Evolutionary conservation across 1,140 invertebrate genomes (phyloP).

Genomic region (Lepidurus couesii): DNA sequence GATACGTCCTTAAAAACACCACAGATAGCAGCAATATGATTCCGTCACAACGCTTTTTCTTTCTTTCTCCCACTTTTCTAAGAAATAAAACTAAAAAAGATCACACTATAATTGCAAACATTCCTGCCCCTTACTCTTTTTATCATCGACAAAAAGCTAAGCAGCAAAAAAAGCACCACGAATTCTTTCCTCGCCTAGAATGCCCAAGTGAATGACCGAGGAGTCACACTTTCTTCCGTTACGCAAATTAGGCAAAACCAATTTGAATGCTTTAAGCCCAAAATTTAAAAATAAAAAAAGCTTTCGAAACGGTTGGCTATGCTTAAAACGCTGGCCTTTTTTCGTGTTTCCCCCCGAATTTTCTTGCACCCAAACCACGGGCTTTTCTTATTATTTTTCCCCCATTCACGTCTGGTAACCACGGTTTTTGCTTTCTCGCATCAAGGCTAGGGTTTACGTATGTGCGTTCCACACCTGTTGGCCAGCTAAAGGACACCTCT

Average conservation of each 20-base stretch:
- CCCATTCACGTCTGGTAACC: no score
- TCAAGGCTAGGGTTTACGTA: slow-evolving; percentile 21
- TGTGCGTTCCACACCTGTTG: slow-evolving; percentile 13
- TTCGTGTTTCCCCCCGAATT: no score
- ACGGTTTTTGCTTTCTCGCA: background rate
- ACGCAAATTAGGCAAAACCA: no score
- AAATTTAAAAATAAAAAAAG: no score
- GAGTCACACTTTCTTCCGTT: no score
- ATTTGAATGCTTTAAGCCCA: no score
- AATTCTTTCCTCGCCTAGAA: background rate
- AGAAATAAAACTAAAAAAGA: no score
- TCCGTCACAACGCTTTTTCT: slow-evolving; percentile 2
- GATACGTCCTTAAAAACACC: slow-evolving; percentile 8
- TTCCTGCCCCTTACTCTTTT: no score
- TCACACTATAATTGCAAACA: no score
- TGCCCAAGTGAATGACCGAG: no score
- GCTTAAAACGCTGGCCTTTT: no score
- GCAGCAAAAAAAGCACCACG: background rate
- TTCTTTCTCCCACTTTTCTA: background rate
- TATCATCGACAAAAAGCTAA: background rate
- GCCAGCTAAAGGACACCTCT: background rate
- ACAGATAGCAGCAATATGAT: background rate
- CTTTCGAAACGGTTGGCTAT: no score
- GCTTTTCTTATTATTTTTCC: background rate
- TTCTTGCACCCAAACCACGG: background rate